Percentiles rank a stretch among this genome's conserved stretches.
phyloP scores from a whole-genome alignment of 2,797 vertebrate genomes.

The Cirrhinus molitorella region DNA sequence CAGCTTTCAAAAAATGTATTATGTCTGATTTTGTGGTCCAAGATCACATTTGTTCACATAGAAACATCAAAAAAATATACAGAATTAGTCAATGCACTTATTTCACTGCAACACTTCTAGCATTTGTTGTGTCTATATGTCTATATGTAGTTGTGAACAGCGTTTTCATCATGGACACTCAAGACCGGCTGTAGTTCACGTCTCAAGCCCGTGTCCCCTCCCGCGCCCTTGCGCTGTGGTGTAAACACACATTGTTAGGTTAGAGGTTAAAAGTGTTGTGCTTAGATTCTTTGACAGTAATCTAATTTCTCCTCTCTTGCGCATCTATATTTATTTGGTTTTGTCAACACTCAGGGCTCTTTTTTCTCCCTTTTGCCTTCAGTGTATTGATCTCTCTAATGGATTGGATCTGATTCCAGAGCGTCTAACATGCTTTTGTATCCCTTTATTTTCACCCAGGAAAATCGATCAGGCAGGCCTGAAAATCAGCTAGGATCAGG shows the following conservation, averaged over 20 bases:
- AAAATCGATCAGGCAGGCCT: conserved; percentile 91
- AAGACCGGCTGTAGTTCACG: conserved; percentile 43
- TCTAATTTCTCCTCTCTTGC: conserved; percentile 92
- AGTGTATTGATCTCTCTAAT: conserved; percentile 94
- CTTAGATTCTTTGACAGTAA: conserved; percentile 90
- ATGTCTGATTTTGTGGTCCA: too few relatives aligned
- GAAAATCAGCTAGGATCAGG: conserved; percentile 91
- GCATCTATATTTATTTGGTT: conserved; percentile 94
- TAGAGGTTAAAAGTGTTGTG: conserved; percentile 92
- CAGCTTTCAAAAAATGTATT: too few relatives aligned
- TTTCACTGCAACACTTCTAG: neutral
- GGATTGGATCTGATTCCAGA: conserved; percentile 96
- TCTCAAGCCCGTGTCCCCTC: conserved; percentile 48
- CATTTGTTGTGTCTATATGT: neutral
- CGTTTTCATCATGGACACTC: conserved; percentile 24
- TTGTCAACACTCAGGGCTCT: conserved; percentile 86
- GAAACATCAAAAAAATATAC: neutral
- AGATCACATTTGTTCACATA: neutral
- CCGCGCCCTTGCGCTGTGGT: conserved; percentile 76
- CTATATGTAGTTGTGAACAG: conserved; percentile 30
- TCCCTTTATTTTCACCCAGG: conserved; percentile 88
- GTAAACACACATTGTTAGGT: conserved; percentile 91
- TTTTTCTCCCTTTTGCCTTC: conserved; percentile 74
- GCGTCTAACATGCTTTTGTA: conserved; percentile 88
- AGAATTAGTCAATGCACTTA: neutral